Base-by-base conservation (phyloP, 2,888 invertebrate genomes). In the Metopia argyrocephala region DNA sequence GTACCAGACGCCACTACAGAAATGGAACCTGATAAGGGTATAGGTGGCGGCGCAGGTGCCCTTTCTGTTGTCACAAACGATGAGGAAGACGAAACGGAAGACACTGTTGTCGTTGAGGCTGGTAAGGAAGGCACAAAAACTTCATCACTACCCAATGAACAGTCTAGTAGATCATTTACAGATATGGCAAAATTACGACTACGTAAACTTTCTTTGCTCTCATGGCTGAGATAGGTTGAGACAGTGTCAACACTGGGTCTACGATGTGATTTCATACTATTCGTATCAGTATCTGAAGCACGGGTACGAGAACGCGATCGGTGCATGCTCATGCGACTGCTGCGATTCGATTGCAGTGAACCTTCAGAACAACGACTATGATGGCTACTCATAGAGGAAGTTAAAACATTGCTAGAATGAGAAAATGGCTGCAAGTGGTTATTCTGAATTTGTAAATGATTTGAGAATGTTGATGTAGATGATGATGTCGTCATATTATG, bases 221-320 rank as follows among this genome's bases (percentile, higher is more conserved):
- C 96, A 84, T 95, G 96, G 88, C 96, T 96, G 85, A 96, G 92
- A 92, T 96, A 96, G 0, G 96, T 96, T 76, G 96, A 96, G 31
- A 96, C 95, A 12, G 96, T 96, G 89, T 96, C 96, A 52, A 96
- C 94, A 88, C 96, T 96, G 75, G 96, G 96, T 15, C 96, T 92
- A 4, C 96, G 92, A 56, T 94, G 94, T 66, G 95, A 95, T 86
- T 95, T 94, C 62, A 94, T 94, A 87, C 95, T 95, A 86, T 94
- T 94, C 75, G 89, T 89, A 61, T 90, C 90, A 5, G 90, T 90
- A 48, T 94, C 90, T 4, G 90, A 90, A 25, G 87, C 86, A n/a
- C 91, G 88, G 71, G 91, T 90, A 15, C 91, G 85, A 2, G 90
- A 91, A 23, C 90, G 87, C 2, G 91, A 91, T 48, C 90, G 87